Conservation (phyloP, 2,113 vertebrate species). For the Otus sunia region DNA sequence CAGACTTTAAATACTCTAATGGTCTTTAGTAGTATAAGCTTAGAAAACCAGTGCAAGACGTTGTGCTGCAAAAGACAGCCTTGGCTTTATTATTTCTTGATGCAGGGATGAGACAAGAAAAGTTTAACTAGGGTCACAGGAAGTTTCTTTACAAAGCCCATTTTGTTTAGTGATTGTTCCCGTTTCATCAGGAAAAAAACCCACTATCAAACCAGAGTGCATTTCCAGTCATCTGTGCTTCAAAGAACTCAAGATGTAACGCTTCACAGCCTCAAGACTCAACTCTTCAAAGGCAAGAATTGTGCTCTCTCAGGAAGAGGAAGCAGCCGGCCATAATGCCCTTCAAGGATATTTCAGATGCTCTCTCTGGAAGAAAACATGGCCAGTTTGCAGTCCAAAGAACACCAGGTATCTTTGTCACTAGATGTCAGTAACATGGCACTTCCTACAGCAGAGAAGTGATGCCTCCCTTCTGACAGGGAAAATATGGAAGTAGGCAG, state of each 20-base stretch:
- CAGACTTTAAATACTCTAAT: neutral
- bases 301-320: neutral
- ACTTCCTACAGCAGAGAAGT: neutral
- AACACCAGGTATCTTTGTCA: neutral
- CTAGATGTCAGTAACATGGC: constrained; percentile 50
- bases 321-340: neutral
- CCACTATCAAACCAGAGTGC: neutral
- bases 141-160: neutral
- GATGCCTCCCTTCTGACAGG: constrained; percentile 4
- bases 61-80: neutral
- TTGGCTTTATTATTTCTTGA: neutral
- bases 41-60: neutral
- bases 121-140: neutral
- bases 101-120: neutral
- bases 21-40: neutral
- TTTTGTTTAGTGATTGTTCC: neutral
- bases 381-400: neutral
- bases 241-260: neutral
- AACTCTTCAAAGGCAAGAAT: neutral
- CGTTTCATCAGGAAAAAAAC: neutral
- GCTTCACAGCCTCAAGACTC: neutral
- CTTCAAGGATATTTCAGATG: neutral
- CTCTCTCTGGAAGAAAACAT: neutral
- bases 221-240: neutral
- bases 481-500: constrained; percentile 31